Evolutionary conservation across 2,113 vertebrate genomes (phyloP), one percentile per base, ranked within the genome.

Genomic region (Pterocles orientalis): DNA sequence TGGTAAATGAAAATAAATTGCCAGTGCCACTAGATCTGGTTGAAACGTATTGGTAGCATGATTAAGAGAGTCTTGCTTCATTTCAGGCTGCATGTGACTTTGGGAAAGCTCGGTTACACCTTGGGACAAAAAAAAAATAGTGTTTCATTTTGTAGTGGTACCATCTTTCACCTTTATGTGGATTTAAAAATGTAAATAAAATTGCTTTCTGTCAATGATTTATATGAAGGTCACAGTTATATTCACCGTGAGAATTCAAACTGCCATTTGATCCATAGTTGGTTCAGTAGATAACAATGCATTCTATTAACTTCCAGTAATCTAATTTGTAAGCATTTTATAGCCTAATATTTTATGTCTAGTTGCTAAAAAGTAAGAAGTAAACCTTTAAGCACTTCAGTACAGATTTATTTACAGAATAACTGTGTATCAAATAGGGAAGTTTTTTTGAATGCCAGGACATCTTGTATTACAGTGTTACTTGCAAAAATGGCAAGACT

Each of bases 151-250:
- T 96, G 88, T 65, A 86, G 82, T 62, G 34, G 94, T 95, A 90
- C 93, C 92, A 98, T 98, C 91, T 98, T 97, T 98, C 97, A 98
- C 83, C 73, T 98, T 98, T 97, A 98, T 95, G 92, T 98, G 97
- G 87, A 97, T 96, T 97, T 97, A 97, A 98, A 98, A 97, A 98
- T 98, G 97, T 98, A 98, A 98, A 98, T 98, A 98, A 97, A 97
- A 98, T 97, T 95, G 96, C 95, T 97, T 97, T 97, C 93, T 95
- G 88, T 96, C 97, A 98, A 69, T 97, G 95, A 93, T 94, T 91
- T 95, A 95, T 87, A 91, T 91, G 97, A 98, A 98, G 98, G 98
- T 98, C 76, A 47, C 76, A 90, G 87, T 96, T 96, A 92, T 97
- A 95, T 84, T 97, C 84, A 92, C 86, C 23, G 84, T 3, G 39